Evolutionary conservation across 2,888 invertebrate genomes (phyloP), one percentile per base, ranked within the genome.

Genomic region (Chaetoderma sp.): DNA sequence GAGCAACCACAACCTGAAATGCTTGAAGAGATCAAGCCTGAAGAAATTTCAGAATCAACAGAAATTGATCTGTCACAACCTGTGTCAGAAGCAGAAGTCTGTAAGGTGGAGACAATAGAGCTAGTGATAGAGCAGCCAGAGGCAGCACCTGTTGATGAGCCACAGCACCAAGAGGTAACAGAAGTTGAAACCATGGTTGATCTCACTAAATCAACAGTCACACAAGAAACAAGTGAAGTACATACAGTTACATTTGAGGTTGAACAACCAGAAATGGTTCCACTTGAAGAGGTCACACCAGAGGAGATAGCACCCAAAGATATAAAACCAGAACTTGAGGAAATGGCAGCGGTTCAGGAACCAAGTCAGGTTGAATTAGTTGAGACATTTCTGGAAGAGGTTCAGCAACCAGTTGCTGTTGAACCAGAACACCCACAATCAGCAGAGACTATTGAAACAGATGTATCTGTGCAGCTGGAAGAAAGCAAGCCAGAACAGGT

Each of bases 171-270:
- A 36, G 65, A 69, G 49, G 50, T 44, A 65, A 68, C 70, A 39
- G 69, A 67, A 16, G 60, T 45, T 21, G 49, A 66, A 42, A 36
- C 50, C 56, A 73, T 73, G 55, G 70, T 64, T 33, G 76, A 69
- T 39, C 36, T 64, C 49, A 63, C 67, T 6, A 28, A 54, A 56
- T 23, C 56, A 71, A 54, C 56, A 60, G n/a, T 59, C 60, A 39
- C 54, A 47, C n/a, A 52, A 63, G 10, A 61, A 60, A 33, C 39
- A 68, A 52, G 47, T 18, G 69, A 67, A 25, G n/a, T n/a, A n/a
- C n/a, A n/a, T n/a, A 58, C 49, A 33, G 25, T 60, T 25, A 57
- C 55, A 50, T 67, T 65, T 23, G n/a, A 54, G 39, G 44, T 61
- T 28, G 44, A 61, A 3, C 65, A 63, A 25, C 58, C 67, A 25